These are phyloP conservation scores for Patella pellucida DNA, from an alignment of 2,888 invertebrate genomes.

Conservation along the genomic window DNA sequence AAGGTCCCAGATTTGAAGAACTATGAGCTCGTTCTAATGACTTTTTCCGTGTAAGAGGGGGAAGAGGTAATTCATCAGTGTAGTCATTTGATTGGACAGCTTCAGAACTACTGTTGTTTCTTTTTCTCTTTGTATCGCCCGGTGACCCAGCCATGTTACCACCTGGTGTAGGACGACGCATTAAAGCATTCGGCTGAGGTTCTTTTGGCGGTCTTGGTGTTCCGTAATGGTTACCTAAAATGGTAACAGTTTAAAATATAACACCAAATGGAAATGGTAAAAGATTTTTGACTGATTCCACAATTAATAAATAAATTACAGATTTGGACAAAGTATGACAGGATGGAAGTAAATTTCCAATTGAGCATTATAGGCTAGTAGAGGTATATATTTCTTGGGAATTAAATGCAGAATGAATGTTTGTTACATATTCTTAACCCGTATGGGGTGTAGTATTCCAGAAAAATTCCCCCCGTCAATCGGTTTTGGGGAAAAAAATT, in stretches of 20 bases:
- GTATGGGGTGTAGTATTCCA: too few species aligned
- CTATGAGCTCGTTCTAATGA: slow-evolving; percentile 63
- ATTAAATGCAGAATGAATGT: too few species aligned
- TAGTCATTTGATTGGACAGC: slow-evolving; percentile 68
- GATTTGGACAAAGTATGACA: too few species aligned
- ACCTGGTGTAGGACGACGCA: slow-evolving; percentile 63
- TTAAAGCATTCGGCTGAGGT: slow-evolving; percentile 50
- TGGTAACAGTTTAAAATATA: not conserved
- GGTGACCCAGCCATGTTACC: slow-evolving; percentile 41
- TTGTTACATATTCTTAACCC: too few species aligned
- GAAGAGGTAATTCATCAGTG: slow-evolving; percentile 44
- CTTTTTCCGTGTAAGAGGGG: slow-evolving; percentile 52
- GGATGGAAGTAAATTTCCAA: too few species aligned
- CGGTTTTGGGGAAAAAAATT: too few species aligned
- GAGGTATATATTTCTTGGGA: too few species aligned
- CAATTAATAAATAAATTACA: too few species aligned
- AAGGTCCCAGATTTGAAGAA: slow-evolving; percentile 80
- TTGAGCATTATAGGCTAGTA: too few species aligned
- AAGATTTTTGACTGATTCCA: too few species aligned
- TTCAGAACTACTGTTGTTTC: slow-evolving; percentile 76
- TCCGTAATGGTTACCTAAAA: slow-evolving; percentile 76
- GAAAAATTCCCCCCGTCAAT: too few species aligned
- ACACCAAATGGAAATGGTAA: too few species aligned
- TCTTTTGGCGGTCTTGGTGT: slow-evolving; percentile 75
- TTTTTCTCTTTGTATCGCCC: slow-evolving; percentile 72